These are phyloP conservation scores for Acanthurus tractus DNA, from an alignment of 2,797 vertebrate genomes.

Conservation along the genomic window DNA sequence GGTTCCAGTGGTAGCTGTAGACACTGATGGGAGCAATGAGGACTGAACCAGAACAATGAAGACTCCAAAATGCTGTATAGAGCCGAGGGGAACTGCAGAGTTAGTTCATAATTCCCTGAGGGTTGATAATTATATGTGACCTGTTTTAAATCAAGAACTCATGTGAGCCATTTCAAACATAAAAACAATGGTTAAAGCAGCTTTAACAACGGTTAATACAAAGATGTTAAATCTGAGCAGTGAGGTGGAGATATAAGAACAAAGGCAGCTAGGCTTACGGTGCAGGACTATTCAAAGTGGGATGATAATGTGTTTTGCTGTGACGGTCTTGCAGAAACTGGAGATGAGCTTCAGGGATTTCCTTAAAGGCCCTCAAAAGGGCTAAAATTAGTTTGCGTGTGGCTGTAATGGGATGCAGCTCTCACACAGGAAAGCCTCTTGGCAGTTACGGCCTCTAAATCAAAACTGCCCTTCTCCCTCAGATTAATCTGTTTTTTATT, in stretches of 20 bases:
- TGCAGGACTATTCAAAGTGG: conserved; percentile 5
- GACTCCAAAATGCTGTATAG: background rate
- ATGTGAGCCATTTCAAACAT: background rate
- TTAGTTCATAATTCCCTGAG: background rate
- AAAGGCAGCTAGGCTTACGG: background rate
- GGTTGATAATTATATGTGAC: background rate
- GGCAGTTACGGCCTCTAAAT: conserved; percentile 45
- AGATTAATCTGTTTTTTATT: conserved; percentile 54
- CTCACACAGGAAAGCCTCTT: conserved; percentile 45
- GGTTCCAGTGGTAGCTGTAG: background rate
- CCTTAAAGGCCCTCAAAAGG: conserved; percentile 30
- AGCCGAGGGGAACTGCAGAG: background rate
- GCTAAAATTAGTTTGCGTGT: conserved; percentile 46
- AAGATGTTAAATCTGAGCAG: conserved; percentile 7
- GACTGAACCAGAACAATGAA: background rate
- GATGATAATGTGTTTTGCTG: conserved; percentile 7
- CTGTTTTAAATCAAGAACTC: no score
- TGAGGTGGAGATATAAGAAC: background rate
- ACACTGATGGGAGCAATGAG: no score
- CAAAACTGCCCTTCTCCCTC: conserved; percentile 63
- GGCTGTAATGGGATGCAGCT: conserved; percentile 66
- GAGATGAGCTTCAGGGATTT: conserved; percentile 54
- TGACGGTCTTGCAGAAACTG: conserved; percentile 14
- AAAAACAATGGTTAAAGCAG: background rate
- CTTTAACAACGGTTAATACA: background rate